Conservation (phyloP, 2,888 invertebrate genomes). For the Meta bourneti region DNA sequence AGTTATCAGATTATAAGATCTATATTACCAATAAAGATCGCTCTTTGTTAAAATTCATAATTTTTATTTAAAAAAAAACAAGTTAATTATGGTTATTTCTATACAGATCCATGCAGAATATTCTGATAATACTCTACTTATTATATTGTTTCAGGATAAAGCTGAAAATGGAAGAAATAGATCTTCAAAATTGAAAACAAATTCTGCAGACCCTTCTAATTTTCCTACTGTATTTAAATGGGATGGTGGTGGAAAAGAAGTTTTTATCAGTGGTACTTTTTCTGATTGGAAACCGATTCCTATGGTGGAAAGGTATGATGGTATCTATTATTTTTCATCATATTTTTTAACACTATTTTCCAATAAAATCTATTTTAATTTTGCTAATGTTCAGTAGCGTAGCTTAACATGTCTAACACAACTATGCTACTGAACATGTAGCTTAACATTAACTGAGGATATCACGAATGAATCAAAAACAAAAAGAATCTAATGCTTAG, state of each 20-base stretch:
- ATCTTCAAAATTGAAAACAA: slow-evolving; percentile 73
- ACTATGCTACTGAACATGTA: background rate
- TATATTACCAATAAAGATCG: too few species aligned
- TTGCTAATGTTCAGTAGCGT: background rate
- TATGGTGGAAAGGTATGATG: slow-evolving; percentile 89
- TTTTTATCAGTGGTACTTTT: slow-evolving; percentile 93
- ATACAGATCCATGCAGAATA: too few species aligned
- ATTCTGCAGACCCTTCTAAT: slow-evolving; percentile 84
- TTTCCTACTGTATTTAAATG: slow-evolving; percentile 97
- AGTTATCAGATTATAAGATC: too few species aligned
- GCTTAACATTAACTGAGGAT: background rate
- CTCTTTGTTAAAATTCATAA: too few species aligned
- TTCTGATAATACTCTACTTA: too few species aligned
- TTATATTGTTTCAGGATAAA: slow-evolving; percentile 32
- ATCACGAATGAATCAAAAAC: too few species aligned
- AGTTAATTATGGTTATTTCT: too few species aligned
- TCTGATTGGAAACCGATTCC: slow-evolving; percentile 97
- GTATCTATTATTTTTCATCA: background rate
- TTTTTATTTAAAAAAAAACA: too few species aligned
- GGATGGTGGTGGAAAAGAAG: slow-evolving; percentile 97
- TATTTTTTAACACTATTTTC: background rate
- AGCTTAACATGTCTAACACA: background rate
- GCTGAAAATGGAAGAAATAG: slow-evolving; percentile 58
- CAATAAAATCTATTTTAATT: background rate
- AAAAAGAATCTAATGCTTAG: too few species aligned